Evolutionary conservation across 64 coral and sea anemone genomes (phyloP), one percentile per base, ranked within the genome.

Genomic region (Hydrozoanthus tunicans): DNA sequence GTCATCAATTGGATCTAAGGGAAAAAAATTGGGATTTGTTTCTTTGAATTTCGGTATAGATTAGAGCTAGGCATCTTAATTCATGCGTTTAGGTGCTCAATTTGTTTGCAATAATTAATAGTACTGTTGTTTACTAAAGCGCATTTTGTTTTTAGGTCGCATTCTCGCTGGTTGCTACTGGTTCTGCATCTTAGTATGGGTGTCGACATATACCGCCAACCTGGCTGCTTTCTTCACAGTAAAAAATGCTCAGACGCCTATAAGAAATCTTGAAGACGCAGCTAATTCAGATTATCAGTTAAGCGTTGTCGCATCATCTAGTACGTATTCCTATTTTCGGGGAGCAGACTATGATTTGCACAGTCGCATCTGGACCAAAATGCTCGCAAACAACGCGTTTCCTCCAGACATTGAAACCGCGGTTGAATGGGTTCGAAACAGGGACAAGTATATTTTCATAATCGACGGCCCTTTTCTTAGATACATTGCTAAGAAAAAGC

Each of bases 191-290:
- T 77, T 95, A 1, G 59, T 92, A 5, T 95, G 83, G 83, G 76
- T 95, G 5, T 95, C 94, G 52, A 92, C 90, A 5, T 95, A 95
- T 59, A 95, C 94, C 51, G 94, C 94, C 15, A 95, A 95, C 25
- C 83, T 95, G 1, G 94, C 94, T 8, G 94, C 94, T 6, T 95
- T 95, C 14, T 95, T 95, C 2, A 92, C 94, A 9, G 90, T 95
- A 7, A 92, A 89, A 10, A 89, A 92, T 27, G 9, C 78, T 3
- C 58, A 68, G 14, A n/a, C 6, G 8, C 78, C 90, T 0, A 92
- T 95, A 6, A 95, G 88, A 15, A 95, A 77, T 59, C 83, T 95
- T 2, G 75, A 95, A 4, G 90, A 95, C 1, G 60, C 85, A 11
- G 32, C 81, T 3, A 61, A 81, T 0, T 95, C 93, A 5, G 57